phyloP scores from a whole-genome alignment of 2,888 invertebrate genomes.

The Pachymerium ferrugineum region DNA sequence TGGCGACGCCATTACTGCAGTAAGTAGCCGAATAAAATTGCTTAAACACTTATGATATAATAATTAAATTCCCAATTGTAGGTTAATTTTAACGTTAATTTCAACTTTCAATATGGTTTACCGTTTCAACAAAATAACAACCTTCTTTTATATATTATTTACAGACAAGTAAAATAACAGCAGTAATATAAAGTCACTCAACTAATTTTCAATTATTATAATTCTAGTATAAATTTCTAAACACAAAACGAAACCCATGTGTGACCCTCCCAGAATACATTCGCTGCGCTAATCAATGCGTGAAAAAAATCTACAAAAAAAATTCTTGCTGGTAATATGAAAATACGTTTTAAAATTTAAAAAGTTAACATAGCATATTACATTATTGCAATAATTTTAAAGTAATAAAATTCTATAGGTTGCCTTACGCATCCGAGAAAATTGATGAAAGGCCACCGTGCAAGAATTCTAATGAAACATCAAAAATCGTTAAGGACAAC shows the following conservation, averaged over 20 bases:
- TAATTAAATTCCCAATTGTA: too few relatives aligned
- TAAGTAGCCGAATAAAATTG: too few relatives aligned
- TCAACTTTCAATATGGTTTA: too few relatives aligned
- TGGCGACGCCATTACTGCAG: too few relatives aligned
- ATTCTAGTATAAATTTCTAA: background rate
- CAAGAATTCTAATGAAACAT: background rate
- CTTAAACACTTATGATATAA: too few relatives aligned
- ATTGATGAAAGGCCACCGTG: background rate
- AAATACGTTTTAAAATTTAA: too few relatives aligned
- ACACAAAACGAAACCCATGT: background rate
- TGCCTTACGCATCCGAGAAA: background rate
- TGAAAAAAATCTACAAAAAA: background rate
- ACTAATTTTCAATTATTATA: background rate
- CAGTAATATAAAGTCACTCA: background rate
- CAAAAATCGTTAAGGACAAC: background rate
- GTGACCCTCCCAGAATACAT: background rate
- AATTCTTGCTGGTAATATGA: background rate
- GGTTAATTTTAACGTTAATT: too few relatives aligned
- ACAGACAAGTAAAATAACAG: background rate
- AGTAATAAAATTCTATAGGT: background rate
- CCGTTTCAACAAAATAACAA: background rate
- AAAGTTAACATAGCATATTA: too few relatives aligned
- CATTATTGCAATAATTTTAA: background rate
- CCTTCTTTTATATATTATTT: background rate
- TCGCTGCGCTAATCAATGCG: background rate